These are phyloP conservation scores for Platyura marginata DNA, from an alignment of 1,140 invertebrate genomes.

Conservation along the genomic window DNA sequence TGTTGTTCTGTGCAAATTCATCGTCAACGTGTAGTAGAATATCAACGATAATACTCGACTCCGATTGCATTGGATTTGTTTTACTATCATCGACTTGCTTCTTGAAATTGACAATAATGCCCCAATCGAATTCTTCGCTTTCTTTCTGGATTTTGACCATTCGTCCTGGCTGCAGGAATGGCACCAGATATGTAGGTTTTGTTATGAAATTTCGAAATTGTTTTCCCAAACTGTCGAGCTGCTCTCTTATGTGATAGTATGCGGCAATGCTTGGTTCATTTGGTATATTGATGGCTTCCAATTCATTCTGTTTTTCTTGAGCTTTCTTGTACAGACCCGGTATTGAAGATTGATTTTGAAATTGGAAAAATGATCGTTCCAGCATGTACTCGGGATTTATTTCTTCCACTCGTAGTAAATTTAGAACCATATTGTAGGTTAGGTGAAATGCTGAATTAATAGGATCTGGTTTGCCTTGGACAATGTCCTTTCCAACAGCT, in stretches of 20 bases:
- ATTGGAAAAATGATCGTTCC: slow-evolving; percentile 96
- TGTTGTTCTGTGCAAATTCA: slow-evolving; percentile 30
- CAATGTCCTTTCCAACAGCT: slow-evolving; percentile 60
- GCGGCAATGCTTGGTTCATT: slow-evolving; percentile 60
- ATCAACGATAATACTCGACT: slow-evolving; percentile 55
- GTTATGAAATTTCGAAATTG: slow-evolving; percentile 67
- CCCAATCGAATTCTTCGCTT: slow-evolving; percentile 82
- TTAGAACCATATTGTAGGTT: slow-evolving; percentile 99
- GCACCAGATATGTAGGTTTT: slow-evolving; percentile 73
- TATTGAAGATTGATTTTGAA: slow-evolving; percentile 93
- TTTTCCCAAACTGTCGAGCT: slow-evolving; percentile 52
- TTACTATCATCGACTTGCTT: slow-evolving; percentile 33
- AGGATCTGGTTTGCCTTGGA: slow-evolving; percentile 86
- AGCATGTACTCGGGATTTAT: slow-evolving; percentile 99
- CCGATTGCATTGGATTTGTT: slow-evolving; percentile 36
- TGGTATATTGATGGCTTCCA: slow-evolving; percentile 40
- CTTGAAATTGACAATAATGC: slow-evolving; percentile 84
- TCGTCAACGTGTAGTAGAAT: slow-evolving; percentile 61
- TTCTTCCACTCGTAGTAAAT: slow-evolving; percentile 91
- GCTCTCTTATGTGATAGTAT: slow-evolving; percentile 71
- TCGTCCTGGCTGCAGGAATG: slow-evolving; percentile 86
- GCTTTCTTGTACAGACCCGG: slow-evolving; percentile 74
- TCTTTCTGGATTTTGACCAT: slow-evolving; percentile 80
- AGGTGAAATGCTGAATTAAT: slow-evolving; percentile 98
- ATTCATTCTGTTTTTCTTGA: slow-evolving; percentile 45